Percentiles rank a stretch among this genome's conserved stretches.
These are phyloP conservation scores for Cichlasoma orientale DNA, from an alignment of 2,797 vertebrate species.

Conservation along the genomic window DNA sequence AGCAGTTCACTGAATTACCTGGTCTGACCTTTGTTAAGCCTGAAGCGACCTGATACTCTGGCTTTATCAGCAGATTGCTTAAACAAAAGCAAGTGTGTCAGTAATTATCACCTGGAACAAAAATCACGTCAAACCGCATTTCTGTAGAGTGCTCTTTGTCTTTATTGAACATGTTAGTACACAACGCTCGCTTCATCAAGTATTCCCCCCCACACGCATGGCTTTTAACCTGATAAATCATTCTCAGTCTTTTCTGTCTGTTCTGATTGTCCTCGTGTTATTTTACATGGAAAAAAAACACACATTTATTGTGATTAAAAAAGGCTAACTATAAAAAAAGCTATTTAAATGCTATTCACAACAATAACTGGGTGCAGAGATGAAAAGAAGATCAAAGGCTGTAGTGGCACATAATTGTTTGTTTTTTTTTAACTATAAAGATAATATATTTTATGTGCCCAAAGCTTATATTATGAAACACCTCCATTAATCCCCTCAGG, in stretches of 20 bases:
- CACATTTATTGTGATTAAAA: conserved; percentile 2
- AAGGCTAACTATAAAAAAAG: background rate
- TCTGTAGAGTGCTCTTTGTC: conserved; percentile 25
- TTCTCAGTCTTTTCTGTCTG: background rate
- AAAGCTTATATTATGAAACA: background rate
- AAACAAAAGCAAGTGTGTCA: background rate
- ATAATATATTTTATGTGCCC: background rate
- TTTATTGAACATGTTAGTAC: conserved; percentile 67
- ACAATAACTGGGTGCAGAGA: conserved; percentile 39
- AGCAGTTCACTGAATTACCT: background rate
- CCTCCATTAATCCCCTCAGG: conserved; percentile 69
- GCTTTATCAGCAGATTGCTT: background rate
- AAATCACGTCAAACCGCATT: background rate
- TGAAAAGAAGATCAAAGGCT: conserved; percentile 1
- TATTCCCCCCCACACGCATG: conserved; percentile 18
- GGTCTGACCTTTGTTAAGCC: background rate
- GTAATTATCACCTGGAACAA: background rate
- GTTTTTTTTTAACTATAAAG: conserved; percentile 16
- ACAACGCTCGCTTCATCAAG: conserved; percentile 21
- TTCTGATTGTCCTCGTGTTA: background rate
- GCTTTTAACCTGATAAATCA: background rate
- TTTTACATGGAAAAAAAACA: conserved; percentile 28
- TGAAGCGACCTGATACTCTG: background rate
- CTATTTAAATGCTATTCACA: conserved; percentile 44
- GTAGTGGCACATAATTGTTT: too few species aligned